phyloP scores from a whole-genome alignment of 1,140 invertebrate genomes.

The Pinna nobilis region DNA sequence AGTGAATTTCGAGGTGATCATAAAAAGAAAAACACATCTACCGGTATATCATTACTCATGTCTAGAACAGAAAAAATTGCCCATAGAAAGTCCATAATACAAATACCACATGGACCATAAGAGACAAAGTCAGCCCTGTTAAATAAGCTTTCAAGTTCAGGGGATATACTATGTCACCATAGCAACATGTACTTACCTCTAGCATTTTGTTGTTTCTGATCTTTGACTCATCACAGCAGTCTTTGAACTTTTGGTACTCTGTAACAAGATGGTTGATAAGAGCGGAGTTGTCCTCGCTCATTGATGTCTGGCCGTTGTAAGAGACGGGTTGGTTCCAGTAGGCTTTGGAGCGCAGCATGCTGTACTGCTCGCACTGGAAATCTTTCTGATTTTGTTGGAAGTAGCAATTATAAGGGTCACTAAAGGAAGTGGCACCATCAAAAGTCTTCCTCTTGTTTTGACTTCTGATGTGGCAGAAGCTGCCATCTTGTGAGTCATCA shows the following conservation, averaged over 20 bases:
- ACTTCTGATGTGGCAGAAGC: not conserved
- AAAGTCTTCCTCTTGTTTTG: slow-evolving; percentile 5
- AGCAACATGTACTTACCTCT: slow-evolving; percentile 6
- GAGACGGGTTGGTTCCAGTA: slow-evolving; percentile 27
- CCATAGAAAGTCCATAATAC: too few species aligned
- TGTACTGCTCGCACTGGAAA: slow-evolving; percentile 30
- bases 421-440: not conserved
- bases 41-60: too few species aligned
- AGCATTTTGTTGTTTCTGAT: not conserved
- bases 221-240: slow-evolving; percentile 25
- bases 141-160: too few species aligned
- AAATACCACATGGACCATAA: too few species aligned
- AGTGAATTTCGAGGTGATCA: too few species aligned
- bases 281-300: slow-evolving; percentile 2
- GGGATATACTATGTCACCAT: too few species aligned
- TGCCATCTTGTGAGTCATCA: slow-evolving; percentile 9
- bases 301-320: not conserved
- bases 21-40: too few species aligned
- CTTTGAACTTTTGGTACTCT: slow-evolving; percentile 1
- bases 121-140: too few species aligned
- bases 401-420: not conserved
- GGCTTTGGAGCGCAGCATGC: slow-evolving; percentile 18
- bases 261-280: slow-evolving; percentile 10
- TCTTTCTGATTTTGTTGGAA: not conserved
- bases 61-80: too few species aligned